Evolutionary conservation across 2,113 vertebrate genomes (phyloP).

Genomic region (Rhinichthys klamathensis): DNA sequence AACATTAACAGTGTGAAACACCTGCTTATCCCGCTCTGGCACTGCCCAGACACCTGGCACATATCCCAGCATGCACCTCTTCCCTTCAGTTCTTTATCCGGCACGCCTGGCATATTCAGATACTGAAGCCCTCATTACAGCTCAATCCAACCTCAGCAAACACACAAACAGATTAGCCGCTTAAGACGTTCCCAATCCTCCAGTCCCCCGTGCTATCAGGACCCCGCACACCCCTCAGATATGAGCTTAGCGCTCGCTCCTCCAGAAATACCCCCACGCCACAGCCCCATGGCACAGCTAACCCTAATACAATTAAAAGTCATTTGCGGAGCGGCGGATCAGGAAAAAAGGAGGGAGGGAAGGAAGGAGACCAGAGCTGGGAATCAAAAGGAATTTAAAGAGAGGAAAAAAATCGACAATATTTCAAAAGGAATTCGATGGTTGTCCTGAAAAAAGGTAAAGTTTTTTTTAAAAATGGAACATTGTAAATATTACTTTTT

Average conservation of each 20-base stretch:
- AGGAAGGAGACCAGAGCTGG: neutral
- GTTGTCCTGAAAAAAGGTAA: neutral
- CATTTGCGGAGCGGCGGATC: conserved; percentile 80
- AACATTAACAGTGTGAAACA: conserved; percentile 52
- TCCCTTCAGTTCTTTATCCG: conserved; percentile 73
- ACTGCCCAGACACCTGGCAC: conserved; percentile 56
- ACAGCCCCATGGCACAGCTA: conserved; percentile 80
- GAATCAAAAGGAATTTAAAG: neutral
- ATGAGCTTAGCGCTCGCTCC: conserved; percentile 79
- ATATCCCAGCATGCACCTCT: conserved; percentile 51
- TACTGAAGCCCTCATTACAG: conserved; percentile 84
- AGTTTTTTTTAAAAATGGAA: conserved; percentile 27
- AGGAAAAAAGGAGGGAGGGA: conserved; percentile 54
- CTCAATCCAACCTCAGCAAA: conserved; percentile 86
- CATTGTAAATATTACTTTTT: neutral
- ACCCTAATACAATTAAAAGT: conserved; percentile 86
- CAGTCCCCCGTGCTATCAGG: conserved; percentile 80
- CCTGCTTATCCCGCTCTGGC: conserved; percentile 52
- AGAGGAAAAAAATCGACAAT: conserved; percentile 2
- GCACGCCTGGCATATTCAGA: conserved; percentile 83
- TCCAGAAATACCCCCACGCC: conserved; percentile 74
- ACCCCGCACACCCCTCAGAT: conserved; percentile 80
- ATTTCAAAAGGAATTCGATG: conserved; percentile 50
- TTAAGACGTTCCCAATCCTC: conserved; percentile 82
- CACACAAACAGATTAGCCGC: conserved; percentile 86